These are phyloP conservation scores for Emmelina monodactyla DNA, from an alignment of 2,888 invertebrate genomes.

Conservation along the genomic window DNA sequence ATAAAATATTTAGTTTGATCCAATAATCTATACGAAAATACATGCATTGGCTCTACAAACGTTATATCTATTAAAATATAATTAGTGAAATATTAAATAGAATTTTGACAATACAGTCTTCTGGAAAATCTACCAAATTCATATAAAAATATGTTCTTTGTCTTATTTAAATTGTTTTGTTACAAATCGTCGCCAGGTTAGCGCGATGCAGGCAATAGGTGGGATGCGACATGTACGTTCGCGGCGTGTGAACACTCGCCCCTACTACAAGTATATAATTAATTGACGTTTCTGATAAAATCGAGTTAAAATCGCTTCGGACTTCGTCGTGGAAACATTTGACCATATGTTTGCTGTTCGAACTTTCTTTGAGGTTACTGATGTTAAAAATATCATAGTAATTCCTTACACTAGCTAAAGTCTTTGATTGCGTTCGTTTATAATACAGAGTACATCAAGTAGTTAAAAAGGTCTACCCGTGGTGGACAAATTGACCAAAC, in stretches of 20 bases:
- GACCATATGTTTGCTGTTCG: constrained; percentile 32
- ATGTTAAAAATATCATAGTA: constrained; percentile 1
- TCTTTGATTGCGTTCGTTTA: constrained; percentile 9
- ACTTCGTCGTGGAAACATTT: too few relatives aligned
- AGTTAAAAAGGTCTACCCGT: background rate
- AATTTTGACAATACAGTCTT: constrained; percentile 33
- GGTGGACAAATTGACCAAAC: background rate
- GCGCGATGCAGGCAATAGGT: too few relatives aligned
- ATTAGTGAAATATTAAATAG: constrained; percentile 57
- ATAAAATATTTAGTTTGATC: constrained; percentile 54
- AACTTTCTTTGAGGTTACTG: constrained; percentile 20
- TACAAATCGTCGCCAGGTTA: too few relatives aligned
- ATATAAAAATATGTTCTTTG: constrained; percentile 51
- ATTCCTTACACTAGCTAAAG: background rate
- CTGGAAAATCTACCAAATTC: constrained; percentile 39
- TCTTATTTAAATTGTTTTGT: too few relatives aligned
- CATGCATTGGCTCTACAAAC: constrained; percentile 58
- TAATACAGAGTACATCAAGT: constrained; percentile 9
- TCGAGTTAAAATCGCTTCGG: too few relatives aligned
- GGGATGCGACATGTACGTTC: too few relatives aligned
- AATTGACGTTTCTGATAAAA: too few relatives aligned
- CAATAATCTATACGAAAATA: constrained; percentile 63
- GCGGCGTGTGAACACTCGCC: too few relatives aligned
- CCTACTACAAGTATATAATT: too few relatives aligned
- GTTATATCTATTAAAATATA: constrained; percentile 57